Evolutionary conservation across 2,888 invertebrate species (phyloP), one percentile per base, ranked within the genome.

Genomic region (Chromoteleia sp.): DNA sequence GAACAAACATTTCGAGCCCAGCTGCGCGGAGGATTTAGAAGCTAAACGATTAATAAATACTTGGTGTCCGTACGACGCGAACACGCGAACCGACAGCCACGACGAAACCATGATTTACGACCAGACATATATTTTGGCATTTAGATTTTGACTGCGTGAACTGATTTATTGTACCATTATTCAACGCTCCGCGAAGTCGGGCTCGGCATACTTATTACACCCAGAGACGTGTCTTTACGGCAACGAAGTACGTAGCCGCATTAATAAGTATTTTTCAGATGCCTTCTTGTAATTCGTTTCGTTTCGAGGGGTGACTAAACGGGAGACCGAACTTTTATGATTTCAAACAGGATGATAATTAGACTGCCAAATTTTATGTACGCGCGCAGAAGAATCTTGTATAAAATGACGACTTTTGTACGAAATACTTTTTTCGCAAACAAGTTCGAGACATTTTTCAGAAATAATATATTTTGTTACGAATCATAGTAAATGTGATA

Each of bases 41-140:
- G 88, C 87, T 87, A 87, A 87, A 87, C 89, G 90, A 90, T 90
- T 90, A 89, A 90, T 89, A 89, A 90, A 89, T 88, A 87, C 86
- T 84, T 80, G 79, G 75, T 78, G 56, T 75, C 82, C 78, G 79
- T 75, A 59, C 65, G 81, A 84, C 81, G 83, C 76, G 71, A 81
- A 82, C 70, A 76, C 70, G 76, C 48, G 45, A 76, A 61, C 77
- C 65, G 82, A 82, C 82, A 82, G 70, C 76, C 75, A 79, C 79
- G 75, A 79, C 82, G 82, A 82, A 79, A 81, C 84, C 68, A 82
- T 86, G 86, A 87, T 87, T 87, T 87, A 87, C 83, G 81, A 71
- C 82, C 76, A 58, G 73, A 80, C 83, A 85, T 85, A 85, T 85
- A 86, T 85, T 86, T 85, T 84, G 84, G 83, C 84, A 84, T 85